phyloP scores from a whole-genome alignment of 37 sponge, comb jelly and placozoan species.

The Ephydatia muelleri region DNA sequence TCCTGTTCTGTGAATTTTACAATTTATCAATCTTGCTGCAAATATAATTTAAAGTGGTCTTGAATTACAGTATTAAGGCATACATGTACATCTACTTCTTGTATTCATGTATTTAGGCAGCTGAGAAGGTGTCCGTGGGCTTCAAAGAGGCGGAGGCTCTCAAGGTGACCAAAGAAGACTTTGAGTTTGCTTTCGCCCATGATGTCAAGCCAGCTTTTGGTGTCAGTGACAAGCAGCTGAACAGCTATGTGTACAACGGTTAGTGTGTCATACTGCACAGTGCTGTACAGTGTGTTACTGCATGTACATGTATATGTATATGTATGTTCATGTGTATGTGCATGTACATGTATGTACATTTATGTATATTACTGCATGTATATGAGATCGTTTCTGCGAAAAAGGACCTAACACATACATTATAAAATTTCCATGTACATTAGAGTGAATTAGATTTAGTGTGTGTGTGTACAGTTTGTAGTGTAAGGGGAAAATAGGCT shows the following conservation, averaged over 20 bases:
- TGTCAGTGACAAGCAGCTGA: slow-evolving; percentile 79
- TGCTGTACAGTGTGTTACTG: not conserved
- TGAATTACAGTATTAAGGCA: not conserved
- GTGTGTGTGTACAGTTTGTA: not conserved
- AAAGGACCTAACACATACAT: too few species aligned
- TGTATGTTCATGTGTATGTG: not conserved
- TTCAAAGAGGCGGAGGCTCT: slow-evolving; percentile 72
- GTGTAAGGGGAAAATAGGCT: not conserved
- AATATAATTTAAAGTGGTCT: too few species aligned
- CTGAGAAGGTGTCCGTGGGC: slow-evolving; percentile 79
- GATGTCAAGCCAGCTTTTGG: slow-evolving; percentile 97
- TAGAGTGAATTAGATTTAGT: not conserved
- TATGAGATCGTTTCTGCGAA: too few species aligned
- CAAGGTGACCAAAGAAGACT: slow-evolving; percentile 77
- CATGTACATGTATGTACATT: not conserved
- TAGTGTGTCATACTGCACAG: not conserved
- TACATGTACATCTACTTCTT: not conserved
- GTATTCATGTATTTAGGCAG: slow-evolving; percentile 35
- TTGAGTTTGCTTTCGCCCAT: slow-evolving; percentile 81
- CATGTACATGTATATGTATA: not conserved
- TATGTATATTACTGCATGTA: not conserved
- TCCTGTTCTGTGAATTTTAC: too few species aligned
- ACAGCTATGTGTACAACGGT: slow-evolving; percentile 78
- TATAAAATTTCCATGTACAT: not conserved
- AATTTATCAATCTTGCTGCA: too few species aligned